These are phyloP conservation scores for Asobara japonica DNA, from an alignment of 1,140 invertebrate species.

Conservation along the genomic window DNA sequence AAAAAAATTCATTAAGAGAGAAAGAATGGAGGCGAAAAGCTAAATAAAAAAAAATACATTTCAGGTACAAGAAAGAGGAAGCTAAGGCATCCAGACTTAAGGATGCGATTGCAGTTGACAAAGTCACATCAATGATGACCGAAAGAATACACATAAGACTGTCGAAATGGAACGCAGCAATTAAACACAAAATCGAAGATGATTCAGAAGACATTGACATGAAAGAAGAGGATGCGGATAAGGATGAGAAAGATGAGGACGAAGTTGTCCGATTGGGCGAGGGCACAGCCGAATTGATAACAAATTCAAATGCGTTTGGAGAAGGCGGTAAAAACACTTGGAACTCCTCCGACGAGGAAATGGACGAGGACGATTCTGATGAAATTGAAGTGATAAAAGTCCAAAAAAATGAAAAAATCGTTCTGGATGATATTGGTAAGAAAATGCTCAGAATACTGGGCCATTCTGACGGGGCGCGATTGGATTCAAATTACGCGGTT, in stretches of 20 bases:
- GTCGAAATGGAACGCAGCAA: conserved; percentile 44
- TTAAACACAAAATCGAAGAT: conserved; percentile 13
- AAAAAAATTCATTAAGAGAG: no score
- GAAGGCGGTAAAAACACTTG: conserved; percentile 59
- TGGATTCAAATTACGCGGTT: no score
- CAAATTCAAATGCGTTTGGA: conserved; percentile 37
- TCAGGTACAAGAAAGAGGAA: conserved; percentile 57
- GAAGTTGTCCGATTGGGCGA: neutral
- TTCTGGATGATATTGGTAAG: conserved; percentile 61
- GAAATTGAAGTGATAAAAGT: conserved; percentile 55
- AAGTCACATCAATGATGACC: conserved; percentile 55
- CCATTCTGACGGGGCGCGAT: no score
- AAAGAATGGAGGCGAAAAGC: no score
- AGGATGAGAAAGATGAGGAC: neutral
- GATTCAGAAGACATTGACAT: neutral
- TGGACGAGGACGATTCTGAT: conserved; percentile 48
- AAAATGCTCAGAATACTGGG: no score
- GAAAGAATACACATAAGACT: conserved; percentile 60
- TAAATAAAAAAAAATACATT: conserved; percentile 19
- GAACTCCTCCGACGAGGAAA: conserved; percentile 50
- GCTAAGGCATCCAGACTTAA: conserved; percentile 44
- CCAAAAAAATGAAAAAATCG: conserved; percentile 46
- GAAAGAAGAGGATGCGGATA: neutral
- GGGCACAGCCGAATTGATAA: neutral
- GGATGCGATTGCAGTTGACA: conserved; percentile 55